Percentiles rank a stretch among this genome's conserved stretches.
Conservation (phyloP, 2,113 vertebrate species). For the Ranitomeya imitator region DNA sequence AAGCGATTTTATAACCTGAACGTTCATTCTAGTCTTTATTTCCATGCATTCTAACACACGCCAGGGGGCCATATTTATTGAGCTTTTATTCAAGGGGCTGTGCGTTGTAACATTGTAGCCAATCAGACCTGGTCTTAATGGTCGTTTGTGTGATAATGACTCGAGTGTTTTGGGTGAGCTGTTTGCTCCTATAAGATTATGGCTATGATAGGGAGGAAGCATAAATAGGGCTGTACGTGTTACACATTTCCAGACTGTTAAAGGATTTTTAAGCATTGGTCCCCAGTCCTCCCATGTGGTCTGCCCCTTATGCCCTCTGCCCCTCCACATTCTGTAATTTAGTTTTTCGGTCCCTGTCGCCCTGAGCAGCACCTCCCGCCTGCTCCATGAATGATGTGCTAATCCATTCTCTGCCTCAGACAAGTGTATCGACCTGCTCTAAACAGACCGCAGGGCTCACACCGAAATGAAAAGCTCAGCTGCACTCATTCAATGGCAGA, state of each 20-base stretch:
- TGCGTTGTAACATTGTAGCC: background rate
- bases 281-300: conserved; percentile 44
- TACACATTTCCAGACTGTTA: background rate
- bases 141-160: background rate
- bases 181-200: background rate
- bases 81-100: background rate
- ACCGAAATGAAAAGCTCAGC: conserved; percentile 85
- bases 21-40: background rate
- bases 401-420: conserved; percentile 96
- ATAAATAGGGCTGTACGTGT: conserved; percentile 14
- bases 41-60: background rate
- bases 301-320: conserved; percentile 61
- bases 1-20: background rate
- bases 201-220: background rate
- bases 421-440: conserved; percentile 94
- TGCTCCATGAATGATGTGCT: conserved; percentile 93
- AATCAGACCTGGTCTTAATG: background rate
- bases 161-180: background rate
- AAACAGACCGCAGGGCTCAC: conserved; percentile 94
- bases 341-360: conserved; percentile 85
- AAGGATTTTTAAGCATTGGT: conserved; percentile 25
- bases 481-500: conserved; percentile 44
- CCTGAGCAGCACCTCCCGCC: conserved; percentile 85
- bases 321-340: conserved; percentile 85
- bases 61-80: background rate